Evolutionary conservation across 2,797 vertebrate genomes (phyloP).

Genomic region (Xenops minutus): DNA sequence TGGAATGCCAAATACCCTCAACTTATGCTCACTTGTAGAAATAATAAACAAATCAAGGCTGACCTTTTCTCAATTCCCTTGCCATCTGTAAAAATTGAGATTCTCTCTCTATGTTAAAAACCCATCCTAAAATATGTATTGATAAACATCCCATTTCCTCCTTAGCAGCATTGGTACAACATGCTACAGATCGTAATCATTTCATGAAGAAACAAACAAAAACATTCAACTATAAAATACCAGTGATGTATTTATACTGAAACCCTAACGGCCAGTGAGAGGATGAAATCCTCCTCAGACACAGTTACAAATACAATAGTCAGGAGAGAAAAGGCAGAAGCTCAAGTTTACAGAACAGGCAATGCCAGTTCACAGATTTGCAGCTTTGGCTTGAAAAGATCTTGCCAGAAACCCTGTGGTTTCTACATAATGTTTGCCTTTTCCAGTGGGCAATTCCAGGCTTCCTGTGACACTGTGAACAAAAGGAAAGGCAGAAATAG

Average conservation of each 20-base stretch:
- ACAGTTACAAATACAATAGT: background rate
- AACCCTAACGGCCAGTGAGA: background rate
- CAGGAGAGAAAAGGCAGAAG: background rate
- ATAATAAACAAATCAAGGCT: background rate
- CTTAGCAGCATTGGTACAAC: background rate
- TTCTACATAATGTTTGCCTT: constrained; percentile 23
- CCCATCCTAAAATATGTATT: background rate
- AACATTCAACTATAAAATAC: background rate
- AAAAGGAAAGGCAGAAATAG: background rate
- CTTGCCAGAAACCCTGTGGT: constrained; percentile 11
- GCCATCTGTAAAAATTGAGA: background rate
- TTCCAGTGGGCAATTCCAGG: constrained; percentile 1
- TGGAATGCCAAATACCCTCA: background rate
- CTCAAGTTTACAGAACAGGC: background rate
- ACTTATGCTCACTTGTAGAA: background rate
- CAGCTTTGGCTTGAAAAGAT: background rate
- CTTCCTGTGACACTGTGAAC: background rate
- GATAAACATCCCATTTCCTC: background rate
- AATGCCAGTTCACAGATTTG: background rate
- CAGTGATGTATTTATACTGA: background rate
- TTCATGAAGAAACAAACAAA: background rate
- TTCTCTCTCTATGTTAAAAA: background rate
- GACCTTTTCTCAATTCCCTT: background rate
- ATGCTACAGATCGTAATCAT: background rate
- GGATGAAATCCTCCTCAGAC: background rate